These are phyloP conservation scores for Mesorhabditis spiculigera DNA, from an alignment of 2,888 invertebrate species.

Conservation along the genomic window DNA sequence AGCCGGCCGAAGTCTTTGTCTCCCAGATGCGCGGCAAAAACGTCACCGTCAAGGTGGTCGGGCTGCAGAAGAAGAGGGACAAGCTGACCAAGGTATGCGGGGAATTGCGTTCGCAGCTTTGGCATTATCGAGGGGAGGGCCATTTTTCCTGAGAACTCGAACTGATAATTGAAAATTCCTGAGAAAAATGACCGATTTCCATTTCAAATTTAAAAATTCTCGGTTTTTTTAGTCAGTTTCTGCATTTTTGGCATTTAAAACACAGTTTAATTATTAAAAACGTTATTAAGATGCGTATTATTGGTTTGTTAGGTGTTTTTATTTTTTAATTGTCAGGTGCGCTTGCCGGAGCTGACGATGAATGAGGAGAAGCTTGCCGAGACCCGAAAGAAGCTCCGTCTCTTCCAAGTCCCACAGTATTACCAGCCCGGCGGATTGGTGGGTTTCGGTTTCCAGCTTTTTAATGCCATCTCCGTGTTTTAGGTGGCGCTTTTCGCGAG, in stretches of 20 bases:
- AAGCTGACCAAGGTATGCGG: too few relatives aligned
- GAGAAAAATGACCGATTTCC: background rate
- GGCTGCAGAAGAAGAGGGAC: background rate
- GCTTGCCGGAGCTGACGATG: background rate
- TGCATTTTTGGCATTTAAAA: too few relatives aligned
- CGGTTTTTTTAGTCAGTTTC: too few relatives aligned
- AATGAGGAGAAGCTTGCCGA: background rate
- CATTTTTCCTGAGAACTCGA: too few relatives aligned
- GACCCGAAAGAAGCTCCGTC: background rate
- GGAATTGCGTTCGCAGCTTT: too few relatives aligned
- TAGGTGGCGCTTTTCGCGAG: background rate
- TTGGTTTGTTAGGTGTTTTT: background rate
- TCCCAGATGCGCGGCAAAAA: background rate
- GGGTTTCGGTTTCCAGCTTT: background rate
- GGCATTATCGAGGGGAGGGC: too few relatives aligned
- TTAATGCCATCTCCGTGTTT: background rate
- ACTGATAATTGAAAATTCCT: too few relatives aligned
- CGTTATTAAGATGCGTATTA: too few relatives aligned
- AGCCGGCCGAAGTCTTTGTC: background rate
- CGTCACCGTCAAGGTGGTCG: background rate
- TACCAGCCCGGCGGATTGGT: background rate
- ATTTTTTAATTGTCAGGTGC: background rate
- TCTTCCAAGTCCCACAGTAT: background rate
- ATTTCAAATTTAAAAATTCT: background rate
- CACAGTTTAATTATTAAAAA: too few relatives aligned